These are phyloP conservation scores for Drosophila kanekoi DNA, from an alignment of 2,888 invertebrate genomes.

Conservation along the genomic window DNA sequence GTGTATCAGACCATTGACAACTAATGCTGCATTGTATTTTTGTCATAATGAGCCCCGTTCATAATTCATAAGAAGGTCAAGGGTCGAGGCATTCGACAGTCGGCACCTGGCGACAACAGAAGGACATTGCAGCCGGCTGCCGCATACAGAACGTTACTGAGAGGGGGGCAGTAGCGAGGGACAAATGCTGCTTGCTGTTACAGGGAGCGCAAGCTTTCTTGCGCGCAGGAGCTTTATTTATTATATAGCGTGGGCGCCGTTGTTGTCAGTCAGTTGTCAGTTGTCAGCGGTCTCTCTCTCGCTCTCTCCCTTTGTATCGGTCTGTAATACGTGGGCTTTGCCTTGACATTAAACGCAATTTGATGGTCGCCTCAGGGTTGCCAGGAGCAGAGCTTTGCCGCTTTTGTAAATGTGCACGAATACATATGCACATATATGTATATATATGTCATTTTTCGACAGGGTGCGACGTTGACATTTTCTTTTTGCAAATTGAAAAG, in stretches of 20 bases:
- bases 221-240: conserved; percentile 27
- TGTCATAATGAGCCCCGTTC: conserved; percentile 43
- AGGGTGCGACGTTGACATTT: conserved; percentile 57
- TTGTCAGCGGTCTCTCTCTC: background rate
- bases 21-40: conserved; percentile 30
- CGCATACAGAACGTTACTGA: background rate
- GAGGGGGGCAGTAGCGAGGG: background rate
- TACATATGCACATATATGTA: background rate
- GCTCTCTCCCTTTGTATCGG: conserved; percentile 3
- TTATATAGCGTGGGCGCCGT: conserved; percentile 28
- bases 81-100: conserved; percentile 53
- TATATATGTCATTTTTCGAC: background rate
- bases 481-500: conserved; percentile 28
- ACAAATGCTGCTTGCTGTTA: background rate
- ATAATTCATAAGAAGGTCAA: conserved; percentile 75
- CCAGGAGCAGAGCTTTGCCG: conserved; percentile 45
- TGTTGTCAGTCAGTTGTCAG: conserved; percentile 10
- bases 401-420: conserved; percentile 5
- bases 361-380: conserved; percentile 56
- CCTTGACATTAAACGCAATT: conserved; percentile 61
- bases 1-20: conserved; percentile 25
- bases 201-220: conserved; percentile 12
- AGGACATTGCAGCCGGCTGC: conserved; percentile 45
- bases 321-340: conserved; percentile 21
- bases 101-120: conserved; percentile 43